phyloP scores from a whole-genome alignment of 2,797 vertebrate species.

The Megaceryle alcyon region DNA sequence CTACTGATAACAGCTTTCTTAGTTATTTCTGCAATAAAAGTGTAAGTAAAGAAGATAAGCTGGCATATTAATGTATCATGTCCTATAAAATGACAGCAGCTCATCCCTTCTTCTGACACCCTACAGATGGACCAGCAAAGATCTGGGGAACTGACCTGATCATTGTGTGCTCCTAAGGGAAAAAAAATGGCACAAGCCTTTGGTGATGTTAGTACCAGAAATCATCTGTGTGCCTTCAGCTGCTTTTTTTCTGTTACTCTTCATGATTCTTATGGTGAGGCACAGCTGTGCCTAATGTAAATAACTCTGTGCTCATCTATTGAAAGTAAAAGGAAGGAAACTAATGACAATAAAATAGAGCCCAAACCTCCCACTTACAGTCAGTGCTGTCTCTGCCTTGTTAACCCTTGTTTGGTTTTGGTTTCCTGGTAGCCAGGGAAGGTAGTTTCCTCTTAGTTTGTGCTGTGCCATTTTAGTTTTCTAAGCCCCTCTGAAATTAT shows the following conservation, averaged over 20 bases:
- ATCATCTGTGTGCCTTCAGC: background rate
- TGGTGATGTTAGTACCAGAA: background rate
- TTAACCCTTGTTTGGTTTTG: constrained; percentile 47
- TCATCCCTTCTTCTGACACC: background rate
- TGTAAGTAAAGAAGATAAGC: background rate
- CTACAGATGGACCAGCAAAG: background rate
- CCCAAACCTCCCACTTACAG: constrained; percentile 9
- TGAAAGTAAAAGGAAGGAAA: constrained; percentile 66
- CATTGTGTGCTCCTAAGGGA: background rate
- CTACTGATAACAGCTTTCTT: background rate
- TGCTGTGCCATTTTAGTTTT: background rate
- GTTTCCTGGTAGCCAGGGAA: background rate
- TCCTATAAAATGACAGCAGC: background rate
- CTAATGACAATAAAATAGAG: constrained; percentile 48
- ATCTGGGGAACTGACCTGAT: background rate
- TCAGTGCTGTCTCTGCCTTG: constrained; percentile 3
- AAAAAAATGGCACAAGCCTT: background rate
- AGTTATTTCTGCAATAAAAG: background rate
- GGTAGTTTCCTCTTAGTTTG: background rate
- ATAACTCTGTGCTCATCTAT: constrained; percentile 5
- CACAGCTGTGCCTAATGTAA: constrained; percentile 21
- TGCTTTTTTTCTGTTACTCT: background rate
- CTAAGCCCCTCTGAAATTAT: background rate
- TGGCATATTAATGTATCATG: background rate
- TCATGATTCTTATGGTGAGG: background rate